phyloP scores from a whole-genome alignment of 2,888 invertebrate species.

The Tortrix viridana region DNA sequence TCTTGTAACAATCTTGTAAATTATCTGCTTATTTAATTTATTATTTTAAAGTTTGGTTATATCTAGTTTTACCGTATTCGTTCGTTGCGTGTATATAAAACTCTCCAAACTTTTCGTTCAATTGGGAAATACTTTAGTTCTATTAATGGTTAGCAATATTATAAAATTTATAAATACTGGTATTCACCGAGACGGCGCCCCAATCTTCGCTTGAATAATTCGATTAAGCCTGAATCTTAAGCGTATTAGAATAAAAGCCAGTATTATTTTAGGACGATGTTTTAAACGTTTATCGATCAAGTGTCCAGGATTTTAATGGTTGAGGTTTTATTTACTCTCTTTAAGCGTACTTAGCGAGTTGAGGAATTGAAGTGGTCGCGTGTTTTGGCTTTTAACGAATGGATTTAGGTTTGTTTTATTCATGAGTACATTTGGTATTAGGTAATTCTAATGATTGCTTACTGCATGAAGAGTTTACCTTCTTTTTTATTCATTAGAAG shows the following conservation, averaged over 20 bases:
- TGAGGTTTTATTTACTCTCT: slow-evolving; percentile 44
- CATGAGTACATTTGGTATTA: neutral
- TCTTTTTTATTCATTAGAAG: no score
- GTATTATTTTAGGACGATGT: slow-evolving; percentile 40
- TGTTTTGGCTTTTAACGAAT: slow-evolving; percentile 12
- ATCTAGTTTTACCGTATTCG: no score
- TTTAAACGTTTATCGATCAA: slow-evolving; percentile 44
- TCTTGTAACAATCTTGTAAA: no score
- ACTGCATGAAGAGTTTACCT: neutral
- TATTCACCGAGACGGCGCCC: slow-evolving; percentile 65
- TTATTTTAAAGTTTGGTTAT: no score
- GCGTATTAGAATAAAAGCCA: slow-evolving; percentile 44
- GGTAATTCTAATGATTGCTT: neutral
- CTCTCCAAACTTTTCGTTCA: neutral
- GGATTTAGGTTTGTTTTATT: neutral
- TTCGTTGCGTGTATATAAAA: neutral
- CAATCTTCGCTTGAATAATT: slow-evolving; percentile 75
- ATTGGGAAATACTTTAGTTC: neutral
- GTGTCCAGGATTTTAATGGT: slow-evolving; percentile 41
- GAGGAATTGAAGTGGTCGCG: slow-evolving; percentile 9
- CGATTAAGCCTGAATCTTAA: slow-evolving; percentile 60
- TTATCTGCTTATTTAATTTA: no score
- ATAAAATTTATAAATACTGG: slow-evolving; percentile 50
- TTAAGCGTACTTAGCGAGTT: neutral
- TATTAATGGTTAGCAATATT: slow-evolving; percentile 3